These are phyloP conservation scores for Glaucidium brasilianum DNA, from an alignment of 2,113 vertebrate species.

Conservation along the genomic window DNA sequence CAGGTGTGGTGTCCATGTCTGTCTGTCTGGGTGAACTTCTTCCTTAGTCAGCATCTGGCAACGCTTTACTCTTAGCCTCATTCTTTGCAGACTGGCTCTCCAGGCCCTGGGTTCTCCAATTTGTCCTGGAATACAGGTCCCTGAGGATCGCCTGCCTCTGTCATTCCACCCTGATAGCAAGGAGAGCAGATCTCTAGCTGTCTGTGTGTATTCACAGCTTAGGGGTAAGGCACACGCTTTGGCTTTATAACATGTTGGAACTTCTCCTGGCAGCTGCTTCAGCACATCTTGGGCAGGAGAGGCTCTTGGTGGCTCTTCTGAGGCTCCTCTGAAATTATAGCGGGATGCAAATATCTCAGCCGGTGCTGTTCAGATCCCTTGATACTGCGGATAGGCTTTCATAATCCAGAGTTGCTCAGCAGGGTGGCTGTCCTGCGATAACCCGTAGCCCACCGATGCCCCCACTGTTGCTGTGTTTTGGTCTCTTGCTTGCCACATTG, in stretches of 20 bases:
- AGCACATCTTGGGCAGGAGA: neutral
- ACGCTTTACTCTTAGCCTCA: neutral
- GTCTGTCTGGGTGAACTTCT: neutral
- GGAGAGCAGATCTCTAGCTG: neutral
- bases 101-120: neutral
- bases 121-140: neutral
- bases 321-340: neutral
- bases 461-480: accelerated
- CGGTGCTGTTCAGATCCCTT: neutral
- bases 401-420: neutral
- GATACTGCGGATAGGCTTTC: neutral
- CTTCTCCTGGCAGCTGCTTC: neutral
- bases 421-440: neutral
- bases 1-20: neutral
- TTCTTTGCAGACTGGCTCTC: neutral
- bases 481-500: neutral
- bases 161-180: neutral
- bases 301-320: neutral
- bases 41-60: neutral
- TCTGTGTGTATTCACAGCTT: neutral
- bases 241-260: neutral
- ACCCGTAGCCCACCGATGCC: no score
- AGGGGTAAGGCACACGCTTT: neutral
- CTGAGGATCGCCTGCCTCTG: neutral
- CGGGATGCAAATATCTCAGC: neutral